Evolutionary conservation across 2,797 vertebrate species (phyloP).

Genomic region (Steatocranus sp.): DNA sequence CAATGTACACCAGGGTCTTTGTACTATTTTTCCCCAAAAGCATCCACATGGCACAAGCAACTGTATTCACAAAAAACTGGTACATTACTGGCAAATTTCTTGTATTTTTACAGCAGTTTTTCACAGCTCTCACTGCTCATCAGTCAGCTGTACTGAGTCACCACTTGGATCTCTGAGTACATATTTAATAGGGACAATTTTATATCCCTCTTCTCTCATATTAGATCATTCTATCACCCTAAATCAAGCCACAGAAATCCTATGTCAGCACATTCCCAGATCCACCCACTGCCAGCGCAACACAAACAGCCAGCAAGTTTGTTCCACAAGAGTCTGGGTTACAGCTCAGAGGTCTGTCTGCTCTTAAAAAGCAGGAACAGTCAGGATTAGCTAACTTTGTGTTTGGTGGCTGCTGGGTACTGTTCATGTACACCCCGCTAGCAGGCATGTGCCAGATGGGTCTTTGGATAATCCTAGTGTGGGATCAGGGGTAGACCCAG

Average conservation of each 20-base stretch:
- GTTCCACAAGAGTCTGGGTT: neutral
- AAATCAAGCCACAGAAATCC: conserved; percentile 5
- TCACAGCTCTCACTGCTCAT: neutral
- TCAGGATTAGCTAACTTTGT: conserved; percentile 29
- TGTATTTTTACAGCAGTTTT: neutral
- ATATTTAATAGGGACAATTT: neutral
- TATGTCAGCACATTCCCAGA: conserved; percentile 26
- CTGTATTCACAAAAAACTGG: neutral
- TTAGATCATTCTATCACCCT: conserved; percentile 1
- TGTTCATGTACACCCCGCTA: neutral
- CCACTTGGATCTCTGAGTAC: neutral
- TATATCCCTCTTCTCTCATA: neutral
- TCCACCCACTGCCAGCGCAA: neutral
- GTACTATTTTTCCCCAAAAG: neutral
- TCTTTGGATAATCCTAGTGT: conserved; percentile 64
- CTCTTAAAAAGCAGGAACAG: conserved; percentile 2
- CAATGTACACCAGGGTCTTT: neutral
- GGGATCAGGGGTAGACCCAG: conserved; percentile 29
- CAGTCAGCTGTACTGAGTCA: neutral
- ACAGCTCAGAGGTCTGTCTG: conserved; percentile 18
- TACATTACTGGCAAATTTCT: neutral
- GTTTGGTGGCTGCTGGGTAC: neutral
- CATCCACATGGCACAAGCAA: neutral
- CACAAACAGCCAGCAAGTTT: conserved; percentile 27
- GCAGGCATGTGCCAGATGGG: conserved; percentile 53